These are phyloP conservation scores for Hipparchia sbordonii DNA, from an alignment of 2,888 invertebrate genomes.

Conservation along the genomic window DNA sequence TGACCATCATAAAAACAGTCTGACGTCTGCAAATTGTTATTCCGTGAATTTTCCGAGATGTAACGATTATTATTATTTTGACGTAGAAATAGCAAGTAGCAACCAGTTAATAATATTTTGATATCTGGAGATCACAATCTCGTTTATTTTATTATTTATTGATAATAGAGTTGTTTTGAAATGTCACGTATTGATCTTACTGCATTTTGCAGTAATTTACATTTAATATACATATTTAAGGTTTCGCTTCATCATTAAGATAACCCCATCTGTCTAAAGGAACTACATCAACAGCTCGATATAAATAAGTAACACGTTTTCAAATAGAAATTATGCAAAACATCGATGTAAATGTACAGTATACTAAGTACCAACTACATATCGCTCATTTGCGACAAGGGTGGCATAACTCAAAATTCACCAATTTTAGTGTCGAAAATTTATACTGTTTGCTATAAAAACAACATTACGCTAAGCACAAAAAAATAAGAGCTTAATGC, in stretches of 20 bases:
- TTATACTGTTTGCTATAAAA: too few species aligned
- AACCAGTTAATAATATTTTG: conserved; percentile 37
- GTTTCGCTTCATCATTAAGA: conserved; percentile 13
- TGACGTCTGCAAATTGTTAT: too few species aligned
- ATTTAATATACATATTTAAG: conserved; percentile 1
- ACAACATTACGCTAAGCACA: too few species aligned
- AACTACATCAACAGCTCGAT: not conserved
- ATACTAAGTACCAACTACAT: too few species aligned
- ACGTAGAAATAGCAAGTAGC: conserved; percentile 32
- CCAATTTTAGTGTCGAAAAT: too few species aligned
- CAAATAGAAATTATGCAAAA: too few species aligned
- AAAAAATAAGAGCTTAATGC: too few species aligned
- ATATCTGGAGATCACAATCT: conserved; percentile 26
- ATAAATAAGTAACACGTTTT: not conserved
- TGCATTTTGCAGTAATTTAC: conserved; percentile 18
- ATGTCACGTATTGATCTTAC: conserved; percentile 31
- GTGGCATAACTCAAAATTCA: too few species aligned
- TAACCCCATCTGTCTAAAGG: not conserved
- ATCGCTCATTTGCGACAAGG: too few species aligned
- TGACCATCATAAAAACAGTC: not conserved
- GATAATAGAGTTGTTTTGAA: conserved; percentile 37
- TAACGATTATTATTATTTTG: not conserved
- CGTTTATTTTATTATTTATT: conserved; percentile 31
- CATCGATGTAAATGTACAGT: too few species aligned
- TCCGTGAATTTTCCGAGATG: too few species aligned